phyloP scores from a whole-genome alignment of 2,888 invertebrate species.

The Dicycla oo region DNA sequence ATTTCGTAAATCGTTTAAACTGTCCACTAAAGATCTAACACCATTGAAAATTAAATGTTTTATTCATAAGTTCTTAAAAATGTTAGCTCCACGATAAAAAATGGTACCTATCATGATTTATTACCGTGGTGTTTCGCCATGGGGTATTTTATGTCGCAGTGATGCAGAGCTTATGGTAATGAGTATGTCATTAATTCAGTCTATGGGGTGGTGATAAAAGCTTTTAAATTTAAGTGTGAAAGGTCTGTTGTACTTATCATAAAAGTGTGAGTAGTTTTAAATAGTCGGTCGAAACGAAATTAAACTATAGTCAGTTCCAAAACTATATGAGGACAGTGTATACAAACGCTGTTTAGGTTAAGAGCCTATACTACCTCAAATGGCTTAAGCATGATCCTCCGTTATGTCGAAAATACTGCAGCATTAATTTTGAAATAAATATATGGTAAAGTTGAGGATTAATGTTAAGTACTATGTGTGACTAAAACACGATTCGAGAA shows the following conservation, averaged over 20 bases:
- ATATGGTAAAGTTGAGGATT: too few relatives aligned
- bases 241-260: constrained; percentile 27
- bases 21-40: constrained; percentile 63
- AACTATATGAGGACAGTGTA: background rate
- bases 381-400: too few relatives aligned
- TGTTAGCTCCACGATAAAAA: constrained; percentile 79
- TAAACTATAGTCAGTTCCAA: background rate
- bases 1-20: constrained; percentile 67
- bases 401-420: too few relatives aligned
- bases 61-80: constrained; percentile 83
- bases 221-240: constrained; percentile 58
- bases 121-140: constrained; percentile 60
- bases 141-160: constrained; percentile 70
- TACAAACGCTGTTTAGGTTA: background rate
- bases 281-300: background rate
- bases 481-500: too few relatives aligned
- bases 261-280: constrained; percentile 35
- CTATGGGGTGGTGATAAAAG: constrained; percentile 61
- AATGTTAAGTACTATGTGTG: too few relatives aligned
- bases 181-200: constrained; percentile 62
- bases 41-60: constrained; percentile 84
- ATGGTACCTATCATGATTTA: constrained; percentile 80
- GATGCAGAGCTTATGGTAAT: constrained; percentile 72
- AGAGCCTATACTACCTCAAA: too few relatives aligned
- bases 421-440: too few relatives aligned